Base-by-base conservation (phyloP, 1,140 invertebrate species). In the Microvelia longipes region DNA sequence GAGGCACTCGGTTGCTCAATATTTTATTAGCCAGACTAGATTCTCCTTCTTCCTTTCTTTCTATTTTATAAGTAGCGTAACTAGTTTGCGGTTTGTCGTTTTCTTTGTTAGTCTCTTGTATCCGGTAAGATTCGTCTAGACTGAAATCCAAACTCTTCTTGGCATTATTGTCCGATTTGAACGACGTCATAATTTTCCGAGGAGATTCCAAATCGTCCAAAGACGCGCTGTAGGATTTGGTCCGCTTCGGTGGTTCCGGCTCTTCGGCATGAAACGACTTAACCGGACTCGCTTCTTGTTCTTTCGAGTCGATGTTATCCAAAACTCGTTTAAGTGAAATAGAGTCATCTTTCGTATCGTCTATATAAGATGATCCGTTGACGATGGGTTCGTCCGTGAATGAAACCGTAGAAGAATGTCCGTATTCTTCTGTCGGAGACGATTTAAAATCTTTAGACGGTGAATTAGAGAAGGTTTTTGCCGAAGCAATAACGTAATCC, bases 51-150 rank as follows among this genome's bases (percentile, higher is more conserved):
- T 29, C 64, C 60, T 69, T 69, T 64, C 24, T 27, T 25, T 61
- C 28, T 1, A 25, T 35, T 11, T 26, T 68, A 25, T 24, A 30
- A 26, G 25, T 61, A 27, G 27, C 30, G 5, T 2, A 35, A 14
- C 28, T 60, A 24, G 24, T 67, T 67, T 13, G 24, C 24, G 64
- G 25, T 14, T 29, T 29, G 27, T 66, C 29, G 11, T 69, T 27
- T 5, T 64, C 24, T 19, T 35, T 70, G 29, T 29, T 70, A 13
- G 35, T 70, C n/a, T 35, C 28, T 68, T 29, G 28, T 69, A 61
- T 69, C 15, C 29, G 25, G 2, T 69, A 50, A 5, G 35, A 50
- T 50, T 50, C 35, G 35, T 66, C 28, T 28, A 28, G 25, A 25
- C n/a, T 25, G 28, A 66, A 26, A 15, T 66, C 25, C 28, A 28